Conservation (phyloP, 2,113 vertebrate species). For the Dolichotis patagonum region DNA sequence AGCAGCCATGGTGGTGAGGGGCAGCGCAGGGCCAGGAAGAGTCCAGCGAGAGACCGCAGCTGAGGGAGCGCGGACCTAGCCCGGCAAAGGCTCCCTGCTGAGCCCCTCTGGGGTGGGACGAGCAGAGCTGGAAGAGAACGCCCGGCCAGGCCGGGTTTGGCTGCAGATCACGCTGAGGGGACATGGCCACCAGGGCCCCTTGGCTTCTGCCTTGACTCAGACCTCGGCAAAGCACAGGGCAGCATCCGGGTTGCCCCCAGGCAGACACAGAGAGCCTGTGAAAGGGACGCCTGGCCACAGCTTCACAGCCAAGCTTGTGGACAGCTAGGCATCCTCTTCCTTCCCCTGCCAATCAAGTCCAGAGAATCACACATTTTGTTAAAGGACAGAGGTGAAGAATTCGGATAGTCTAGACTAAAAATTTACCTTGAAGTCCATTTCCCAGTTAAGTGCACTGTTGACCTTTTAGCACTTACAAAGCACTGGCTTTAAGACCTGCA, state of each 20-base stretch:
- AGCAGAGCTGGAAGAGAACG: not conserved
- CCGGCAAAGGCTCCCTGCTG: not conserved
- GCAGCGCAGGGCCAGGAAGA: not conserved
- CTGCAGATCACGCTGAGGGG: not conserved
- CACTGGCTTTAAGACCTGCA: conserved; percentile 30
- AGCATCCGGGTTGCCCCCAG: not conserved
- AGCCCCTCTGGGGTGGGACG: not conserved
- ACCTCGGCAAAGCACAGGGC: not conserved
- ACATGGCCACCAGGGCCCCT: not conserved
- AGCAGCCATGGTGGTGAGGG: not conserved
- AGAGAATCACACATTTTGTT: not conserved
- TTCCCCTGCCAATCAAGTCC: not conserved
- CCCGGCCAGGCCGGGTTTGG: not conserved
- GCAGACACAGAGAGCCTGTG: not conserved
- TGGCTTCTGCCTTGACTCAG: not conserved
- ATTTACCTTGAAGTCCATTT: not conserved
- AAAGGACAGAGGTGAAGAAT: not conserved
- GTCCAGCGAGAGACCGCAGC: not conserved
- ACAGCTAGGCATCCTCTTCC: not conserved
- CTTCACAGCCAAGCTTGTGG: not conserved
- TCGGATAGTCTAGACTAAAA: not conserved
- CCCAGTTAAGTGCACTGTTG: not conserved
- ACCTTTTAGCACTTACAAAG: conserved; percentile 25
- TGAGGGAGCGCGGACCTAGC: not conserved
- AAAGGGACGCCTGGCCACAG: not conserved